A percentile compares a stretch with the other conserved stretches of the same genome.
phyloP scores from a whole-genome alignment of 2,888 invertebrate genomes.

The Mantis religiosa region DNA sequence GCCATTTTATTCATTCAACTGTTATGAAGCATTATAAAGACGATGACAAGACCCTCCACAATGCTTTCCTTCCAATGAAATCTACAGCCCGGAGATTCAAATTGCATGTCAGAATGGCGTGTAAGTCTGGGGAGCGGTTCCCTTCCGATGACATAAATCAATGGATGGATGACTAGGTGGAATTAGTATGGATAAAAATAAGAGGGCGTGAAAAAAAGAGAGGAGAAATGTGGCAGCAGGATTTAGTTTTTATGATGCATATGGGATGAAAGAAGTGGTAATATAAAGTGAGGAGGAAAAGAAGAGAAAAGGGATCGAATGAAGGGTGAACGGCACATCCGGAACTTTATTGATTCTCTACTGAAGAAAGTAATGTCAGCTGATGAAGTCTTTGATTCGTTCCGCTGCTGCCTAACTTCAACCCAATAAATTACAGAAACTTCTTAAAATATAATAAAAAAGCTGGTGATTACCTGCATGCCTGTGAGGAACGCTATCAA shows the following conservation, averaged over 20 bases:
- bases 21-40: background rate
- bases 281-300: background rate
- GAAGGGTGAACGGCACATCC: background rate
- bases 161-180: conserved; percentile 21
- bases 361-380: background rate
- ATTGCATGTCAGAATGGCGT: background rate
- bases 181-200: conserved; percentile 2
- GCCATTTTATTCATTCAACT: background rate
- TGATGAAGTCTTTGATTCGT: background rate
- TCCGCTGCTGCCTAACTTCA: background rate
- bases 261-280: background rate
- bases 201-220: background rate
- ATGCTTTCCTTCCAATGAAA: background rate
- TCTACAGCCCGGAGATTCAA: background rate
- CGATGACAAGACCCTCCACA: background rate
- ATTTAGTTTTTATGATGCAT: background rate
- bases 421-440: no score
- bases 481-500: no score
- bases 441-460: no score
- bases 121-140: background rate
- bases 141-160: conserved; percentile 25
- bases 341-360: background rate
- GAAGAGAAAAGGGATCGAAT: background rate
- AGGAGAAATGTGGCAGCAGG: background rate
- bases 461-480: no score